These are phyloP conservation scores for Drosophila conformis DNA, from an alignment of 2,888 invertebrate species.

Conservation along the genomic window DNA sequence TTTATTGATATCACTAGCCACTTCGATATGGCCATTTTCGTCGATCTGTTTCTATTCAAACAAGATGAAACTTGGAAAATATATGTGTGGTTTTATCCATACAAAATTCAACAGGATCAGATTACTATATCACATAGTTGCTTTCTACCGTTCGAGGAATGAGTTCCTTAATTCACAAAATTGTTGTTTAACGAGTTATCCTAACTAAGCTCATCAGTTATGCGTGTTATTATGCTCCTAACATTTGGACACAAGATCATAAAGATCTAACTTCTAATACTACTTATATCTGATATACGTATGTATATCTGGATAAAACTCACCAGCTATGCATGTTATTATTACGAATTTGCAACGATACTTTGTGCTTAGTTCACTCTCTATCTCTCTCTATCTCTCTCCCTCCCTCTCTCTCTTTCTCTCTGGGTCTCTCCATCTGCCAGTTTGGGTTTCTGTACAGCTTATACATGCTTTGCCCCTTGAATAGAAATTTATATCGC, in stretches of 20 bases:
- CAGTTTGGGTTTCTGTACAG: background rate
- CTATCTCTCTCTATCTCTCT: background rate
- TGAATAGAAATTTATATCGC: conserved; percentile 34
- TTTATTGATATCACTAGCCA: background rate
- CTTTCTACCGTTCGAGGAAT: background rate
- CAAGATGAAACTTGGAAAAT: no score
- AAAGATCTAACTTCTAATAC: background rate
- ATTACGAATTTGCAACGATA: background rate
- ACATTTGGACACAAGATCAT: background rate
- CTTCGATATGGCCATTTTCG: background rate
- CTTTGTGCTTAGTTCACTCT: background rate
- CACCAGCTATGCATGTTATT: background rate
- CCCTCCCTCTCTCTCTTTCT: no score
- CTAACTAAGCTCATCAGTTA: background rate
- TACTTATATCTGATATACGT: background rate
- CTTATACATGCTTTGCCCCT: conserved; percentile 26
- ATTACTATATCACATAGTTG: background rate
- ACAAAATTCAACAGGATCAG: background rate
- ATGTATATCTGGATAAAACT: background rate
- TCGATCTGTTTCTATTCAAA: no score
- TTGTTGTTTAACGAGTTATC: background rate
- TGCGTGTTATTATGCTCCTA: background rate
- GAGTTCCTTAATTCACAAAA: background rate
- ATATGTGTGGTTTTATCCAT: no score
- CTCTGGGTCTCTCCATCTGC: background rate